Evolutionary conservation across 2,113 vertebrate genomes (phyloP).

Genomic region (Oreochromis tanganicae): DNA sequence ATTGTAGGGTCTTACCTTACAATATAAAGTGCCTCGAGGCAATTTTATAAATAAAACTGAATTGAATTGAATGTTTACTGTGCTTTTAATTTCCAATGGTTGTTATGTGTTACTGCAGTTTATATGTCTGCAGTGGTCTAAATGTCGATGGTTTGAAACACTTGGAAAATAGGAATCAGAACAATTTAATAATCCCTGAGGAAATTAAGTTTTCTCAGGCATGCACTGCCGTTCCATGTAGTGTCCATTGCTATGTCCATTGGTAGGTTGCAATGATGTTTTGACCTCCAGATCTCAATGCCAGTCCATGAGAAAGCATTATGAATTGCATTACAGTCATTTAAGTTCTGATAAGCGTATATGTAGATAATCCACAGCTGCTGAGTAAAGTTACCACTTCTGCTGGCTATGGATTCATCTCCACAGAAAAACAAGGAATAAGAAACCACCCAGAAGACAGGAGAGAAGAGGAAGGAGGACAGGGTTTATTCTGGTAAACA

Average conservation of each 20-base stretch:
- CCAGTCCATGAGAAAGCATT: background rate
- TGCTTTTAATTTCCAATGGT: background rate
- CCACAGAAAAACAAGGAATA: background rate
- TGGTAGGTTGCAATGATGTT: background rate
- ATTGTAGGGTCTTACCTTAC: background rate
- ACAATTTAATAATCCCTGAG: background rate
- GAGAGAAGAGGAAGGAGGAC: background rate
- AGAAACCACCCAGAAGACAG: background rate
- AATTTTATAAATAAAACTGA: background rate
- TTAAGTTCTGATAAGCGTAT: background rate
- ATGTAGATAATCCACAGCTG: background rate
- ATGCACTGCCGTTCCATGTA: background rate
- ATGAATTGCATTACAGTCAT: background rate
- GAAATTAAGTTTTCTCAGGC: background rate
- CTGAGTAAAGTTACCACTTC: background rate
- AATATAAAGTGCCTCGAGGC: background rate
- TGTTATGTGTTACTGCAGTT: background rate
- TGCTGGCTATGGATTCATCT: background rate
- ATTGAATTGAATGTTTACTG: background rate
- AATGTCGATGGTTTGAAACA: background rate
- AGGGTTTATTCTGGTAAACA: constrained; percentile 38
- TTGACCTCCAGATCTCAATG: background rate
- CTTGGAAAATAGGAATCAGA: rapidly evolving
- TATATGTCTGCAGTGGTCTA: background rate
- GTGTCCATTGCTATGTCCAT: background rate